Percentiles rank a stretch among this genome's conserved stretches.
Conservation (phyloP, 2,113 vertebrate species). For the Malurus alboscapulatus region DNA sequence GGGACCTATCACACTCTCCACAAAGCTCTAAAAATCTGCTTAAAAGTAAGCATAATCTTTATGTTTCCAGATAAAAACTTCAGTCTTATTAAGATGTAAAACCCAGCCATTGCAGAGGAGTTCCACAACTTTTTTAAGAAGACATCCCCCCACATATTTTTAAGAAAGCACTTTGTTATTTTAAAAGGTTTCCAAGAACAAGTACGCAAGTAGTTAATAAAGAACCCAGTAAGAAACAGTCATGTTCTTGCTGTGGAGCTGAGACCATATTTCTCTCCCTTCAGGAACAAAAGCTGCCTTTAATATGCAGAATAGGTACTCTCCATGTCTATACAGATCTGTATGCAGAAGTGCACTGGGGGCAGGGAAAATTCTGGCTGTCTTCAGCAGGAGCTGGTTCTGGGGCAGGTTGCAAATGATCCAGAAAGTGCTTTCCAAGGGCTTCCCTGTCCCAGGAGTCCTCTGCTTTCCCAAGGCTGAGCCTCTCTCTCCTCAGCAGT, state of each 20-base stretch:
- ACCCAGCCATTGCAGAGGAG: neutral
- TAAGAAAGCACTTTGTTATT: neutral
- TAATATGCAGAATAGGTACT: neutral
- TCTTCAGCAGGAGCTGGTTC: neutral
- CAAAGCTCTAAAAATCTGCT: neutral
- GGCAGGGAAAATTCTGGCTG: neutral
- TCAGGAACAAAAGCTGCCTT: neutral
- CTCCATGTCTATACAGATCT: neutral
- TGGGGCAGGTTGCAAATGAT: neutral
- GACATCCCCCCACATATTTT: neutral
- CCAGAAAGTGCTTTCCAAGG: neutral
- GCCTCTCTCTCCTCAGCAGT: neutral
- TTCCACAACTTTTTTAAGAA: neutral
- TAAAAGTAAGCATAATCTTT: neutral
- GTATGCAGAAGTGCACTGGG: neutral
- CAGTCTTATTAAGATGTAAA: neutral
- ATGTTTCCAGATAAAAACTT: neutral
- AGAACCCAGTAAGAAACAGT: neutral
- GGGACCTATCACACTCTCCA: neutral
- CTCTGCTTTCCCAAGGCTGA: neutral
- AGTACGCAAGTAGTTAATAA: neutral
- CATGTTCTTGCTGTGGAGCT: neutral
- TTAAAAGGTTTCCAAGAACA: neutral
- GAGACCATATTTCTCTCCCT: neutral
- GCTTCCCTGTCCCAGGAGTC: neutral